These are phyloP conservation scores for Trissolcus brochymenae DNA, from an alignment of 2,888 invertebrate species.

Conservation along the genomic window DNA sequence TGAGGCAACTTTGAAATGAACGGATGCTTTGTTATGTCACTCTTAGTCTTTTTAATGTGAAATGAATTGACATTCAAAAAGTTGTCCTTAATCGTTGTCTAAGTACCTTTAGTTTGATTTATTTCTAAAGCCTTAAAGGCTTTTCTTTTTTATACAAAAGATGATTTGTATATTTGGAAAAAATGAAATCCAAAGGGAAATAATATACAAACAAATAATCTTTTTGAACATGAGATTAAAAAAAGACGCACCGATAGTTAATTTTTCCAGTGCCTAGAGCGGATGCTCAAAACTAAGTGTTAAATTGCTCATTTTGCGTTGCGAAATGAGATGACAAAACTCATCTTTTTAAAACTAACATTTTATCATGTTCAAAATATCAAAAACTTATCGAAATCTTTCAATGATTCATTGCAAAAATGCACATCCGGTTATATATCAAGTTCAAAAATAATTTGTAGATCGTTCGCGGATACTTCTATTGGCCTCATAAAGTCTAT, in stretches of 20 bases:
- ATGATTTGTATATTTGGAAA: too few relatives aligned
- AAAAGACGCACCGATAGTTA: slow-evolving; percentile 30
- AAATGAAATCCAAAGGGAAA: not conserved
- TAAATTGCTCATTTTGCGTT: slow-evolving; percentile 46
- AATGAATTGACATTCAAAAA: slow-evolving; percentile 6
- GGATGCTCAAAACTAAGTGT: slow-evolving; percentile 29
- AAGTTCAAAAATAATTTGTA: slow-evolving; percentile 48
- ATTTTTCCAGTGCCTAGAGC: slow-evolving; percentile 18
- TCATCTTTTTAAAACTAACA: not conserved
- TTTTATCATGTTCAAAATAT: too few relatives aligned
- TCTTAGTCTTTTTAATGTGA: not conserved
- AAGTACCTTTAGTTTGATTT: too few relatives aligned
- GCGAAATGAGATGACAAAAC: slow-evolving; percentile 30
- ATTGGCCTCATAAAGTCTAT: slow-evolving; percentile 46
- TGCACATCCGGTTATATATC: slow-evolving; percentile 8
- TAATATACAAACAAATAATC: not conserved
- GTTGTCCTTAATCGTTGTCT: not conserved
- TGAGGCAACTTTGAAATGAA: too few relatives aligned
- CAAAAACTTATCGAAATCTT: not conserved
- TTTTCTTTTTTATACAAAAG: too few relatives aligned
- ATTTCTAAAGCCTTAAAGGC: too few relatives aligned
- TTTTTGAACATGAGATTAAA: slow-evolving; percentile 1
- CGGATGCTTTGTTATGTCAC: too few relatives aligned
- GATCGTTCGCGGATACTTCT: slow-evolving; percentile 28
- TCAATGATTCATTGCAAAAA: not conserved